Evolutionary conservation across 2,888 invertebrate species (phyloP).

Genomic region (Morpho deidamia): DNA sequence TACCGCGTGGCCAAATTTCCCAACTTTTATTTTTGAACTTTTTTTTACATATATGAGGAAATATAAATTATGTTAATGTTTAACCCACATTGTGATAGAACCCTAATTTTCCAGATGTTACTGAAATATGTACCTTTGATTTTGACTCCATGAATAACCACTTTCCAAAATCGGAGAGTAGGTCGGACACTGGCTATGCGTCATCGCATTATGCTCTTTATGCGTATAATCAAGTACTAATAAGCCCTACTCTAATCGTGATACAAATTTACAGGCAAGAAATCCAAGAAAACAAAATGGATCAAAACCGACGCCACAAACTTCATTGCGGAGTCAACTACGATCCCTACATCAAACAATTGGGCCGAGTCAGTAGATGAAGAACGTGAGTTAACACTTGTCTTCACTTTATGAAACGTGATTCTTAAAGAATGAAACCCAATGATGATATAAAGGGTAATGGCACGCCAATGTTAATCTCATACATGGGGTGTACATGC

Average conservation of each 20-base stretch:
- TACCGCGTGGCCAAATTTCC: conserved; percentile 78
- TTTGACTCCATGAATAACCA: conserved; percentile 50
- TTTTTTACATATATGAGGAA: conserved; percentile 18
- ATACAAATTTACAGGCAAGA: conserved; percentile 81
- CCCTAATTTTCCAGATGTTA: neutral
- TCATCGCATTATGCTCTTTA: conserved; percentile 52
- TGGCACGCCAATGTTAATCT: conserved; percentile 84
- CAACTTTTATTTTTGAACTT: conserved; percentile 34
- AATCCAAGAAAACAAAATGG: conserved; percentile 91
- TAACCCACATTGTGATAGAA: neutral
- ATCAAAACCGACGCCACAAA: conserved; percentile 88
- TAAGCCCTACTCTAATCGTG: neutral
- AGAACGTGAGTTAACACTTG: conserved; percentile 77
- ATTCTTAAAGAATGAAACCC: conserved; percentile 36
- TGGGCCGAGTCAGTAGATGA: conserved; percentile 94
- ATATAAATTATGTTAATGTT: conserved; percentile 20
- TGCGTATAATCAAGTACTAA: neutral
- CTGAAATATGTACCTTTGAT: neutral
- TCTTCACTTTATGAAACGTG: neutral
- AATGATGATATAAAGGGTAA: conserved; percentile 68
- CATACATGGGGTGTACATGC: conserved; percentile 84
- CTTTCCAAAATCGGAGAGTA: conserved; percentile 64
- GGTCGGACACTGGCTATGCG: conserved; percentile 69
- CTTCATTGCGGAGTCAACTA: conserved; percentile 86
- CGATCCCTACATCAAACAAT: conserved; percentile 78